These are phyloP conservation scores for Scaeva pyrastri DNA, from an alignment of 2,888 invertebrate species.

Conservation along the genomic window DNA sequence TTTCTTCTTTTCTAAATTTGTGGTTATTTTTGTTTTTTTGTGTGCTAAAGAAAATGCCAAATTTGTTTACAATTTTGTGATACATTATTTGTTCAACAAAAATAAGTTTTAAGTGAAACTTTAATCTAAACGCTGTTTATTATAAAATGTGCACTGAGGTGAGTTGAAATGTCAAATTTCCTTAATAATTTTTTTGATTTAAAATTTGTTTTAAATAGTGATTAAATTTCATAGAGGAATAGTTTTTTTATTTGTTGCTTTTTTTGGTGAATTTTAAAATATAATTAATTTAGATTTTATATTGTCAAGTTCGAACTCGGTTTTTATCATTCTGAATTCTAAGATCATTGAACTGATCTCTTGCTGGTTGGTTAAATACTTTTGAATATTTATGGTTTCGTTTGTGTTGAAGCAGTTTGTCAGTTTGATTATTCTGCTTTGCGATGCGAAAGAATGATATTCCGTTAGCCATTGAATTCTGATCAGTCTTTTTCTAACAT, in stretches of 20 bases:
- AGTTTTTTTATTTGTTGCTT: too few species aligned
- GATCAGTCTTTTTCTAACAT: neutral
- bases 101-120: slow-evolving; percentile 17
- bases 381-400: neutral
- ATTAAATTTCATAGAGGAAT: neutral
- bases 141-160: slow-evolving; percentile 72
- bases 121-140: slow-evolving; percentile 13
- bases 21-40: neutral
- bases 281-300: too few species aligned
- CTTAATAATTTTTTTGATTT: neutral
- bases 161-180: slow-evolving; percentile 34
- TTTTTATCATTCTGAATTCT: neutral
- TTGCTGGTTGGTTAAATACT: neutral
- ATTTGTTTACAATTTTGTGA: slow-evolving; percentile 60
- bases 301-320: too few species aligned
- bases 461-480: neutral
- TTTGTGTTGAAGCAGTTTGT: neutral
- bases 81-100: slow-evolving; percentile 21
- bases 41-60: slow-evolving; percentile 46
- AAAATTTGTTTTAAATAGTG: slow-evolving; percentile 16
- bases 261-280: too few species aligned
- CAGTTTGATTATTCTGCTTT: neutral
- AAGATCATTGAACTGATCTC: neutral
- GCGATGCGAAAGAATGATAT: neutral
- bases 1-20: neutral